Base-by-base conservation (phyloP, 1,140 invertebrate species). In the Trichonephila inaurata region DNA sequence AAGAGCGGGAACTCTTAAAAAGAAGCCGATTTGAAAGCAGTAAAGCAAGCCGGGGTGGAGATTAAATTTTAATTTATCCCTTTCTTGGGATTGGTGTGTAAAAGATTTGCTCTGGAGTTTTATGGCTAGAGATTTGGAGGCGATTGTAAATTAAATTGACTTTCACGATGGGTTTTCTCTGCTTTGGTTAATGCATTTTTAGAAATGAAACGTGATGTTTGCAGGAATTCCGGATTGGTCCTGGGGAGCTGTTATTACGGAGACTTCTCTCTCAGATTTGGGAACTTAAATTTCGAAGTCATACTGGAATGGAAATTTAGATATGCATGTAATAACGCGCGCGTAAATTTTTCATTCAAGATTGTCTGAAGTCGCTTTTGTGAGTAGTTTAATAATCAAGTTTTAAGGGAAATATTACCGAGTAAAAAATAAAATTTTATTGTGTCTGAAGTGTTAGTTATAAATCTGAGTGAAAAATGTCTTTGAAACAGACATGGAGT, bases 61-160 rank as follows among this genome's bases (percentile, higher is more conserved):
- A 64, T 87, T 62, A n/a, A 40, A 87, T 40, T 77, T 60, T 24
- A 58, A 85, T 58, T 85, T 21, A 51, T 58, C 14, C 21, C 40
- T 51, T 60, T 24, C 44, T 85, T 85, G 51, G 28, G 58, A 85
- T 21, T 85, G 82, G 44, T 51, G 51, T 58, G n/a, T 60, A 24
- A 60, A 82, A 82, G 66, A 24, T 28, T 24, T 69, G 66, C 66
- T 69, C 24, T 40, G 28, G 72, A 77, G 28, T 77, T 77, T 77
- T 77, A 77, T 33, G 72, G 33, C 28, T 33, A 5, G 16, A 77
- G 72, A 18, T 77, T 33, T 33, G 4, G 24, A 77, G 33, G 28
- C 72, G 72, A 77, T 77, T 33, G 72, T 77, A 77, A 77, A 77
- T 77, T 77, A 77, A 77, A 77, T 77, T 77, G 72, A 77, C 72